Conservation (phyloP, 2,113 vertebrate species). For the Bos indicus region DNA sequence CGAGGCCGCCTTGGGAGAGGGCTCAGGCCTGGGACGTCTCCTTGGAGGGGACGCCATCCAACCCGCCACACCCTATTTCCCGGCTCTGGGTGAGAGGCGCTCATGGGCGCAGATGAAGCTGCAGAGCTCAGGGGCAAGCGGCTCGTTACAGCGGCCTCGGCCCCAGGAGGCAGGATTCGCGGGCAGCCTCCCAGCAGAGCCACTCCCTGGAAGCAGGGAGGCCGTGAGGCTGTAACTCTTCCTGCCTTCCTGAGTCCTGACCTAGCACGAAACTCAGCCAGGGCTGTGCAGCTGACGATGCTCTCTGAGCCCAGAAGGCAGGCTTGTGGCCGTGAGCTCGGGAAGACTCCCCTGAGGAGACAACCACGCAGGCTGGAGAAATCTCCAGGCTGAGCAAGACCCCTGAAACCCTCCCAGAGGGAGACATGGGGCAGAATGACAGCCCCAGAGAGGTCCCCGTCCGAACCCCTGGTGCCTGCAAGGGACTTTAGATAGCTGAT, state of each 20-base stretch:
- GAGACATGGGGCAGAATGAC: not conserved
- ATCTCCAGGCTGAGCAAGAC: not conserved
- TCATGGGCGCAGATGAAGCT: rapidly evolving
- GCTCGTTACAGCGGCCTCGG: rapidly evolving
- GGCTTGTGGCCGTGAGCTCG: rapidly evolving
- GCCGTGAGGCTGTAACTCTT: rapidly evolving
- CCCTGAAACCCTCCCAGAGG: not conserved
- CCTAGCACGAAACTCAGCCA: not conserved
- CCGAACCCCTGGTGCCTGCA: rapidly evolving
- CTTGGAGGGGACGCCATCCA: not conserved
- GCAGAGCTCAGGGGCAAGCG: not conserved
- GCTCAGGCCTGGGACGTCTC: not conserved
- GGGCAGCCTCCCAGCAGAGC: rapidly evolving
- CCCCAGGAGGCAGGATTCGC: rapidly evolving
- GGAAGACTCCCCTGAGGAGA: not conserved
- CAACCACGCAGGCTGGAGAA: rapidly evolving
- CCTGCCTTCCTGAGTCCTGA: not conserved
- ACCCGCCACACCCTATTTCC: rapidly evolving
- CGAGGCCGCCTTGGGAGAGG: rapidly evolving
- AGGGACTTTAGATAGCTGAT: not conserved
- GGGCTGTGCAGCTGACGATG: rapidly evolving
- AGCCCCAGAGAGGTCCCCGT: not conserved
- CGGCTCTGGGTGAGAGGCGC: too few species aligned
- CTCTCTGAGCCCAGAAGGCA: not conserved
- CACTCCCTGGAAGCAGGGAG: not conserved